Percentiles rank a stretch among this genome's conserved stretches.
Evolutionary conservation across 2,797 vertebrate species (phyloP).

Genomic region (Dryobates pubescens): DNA sequence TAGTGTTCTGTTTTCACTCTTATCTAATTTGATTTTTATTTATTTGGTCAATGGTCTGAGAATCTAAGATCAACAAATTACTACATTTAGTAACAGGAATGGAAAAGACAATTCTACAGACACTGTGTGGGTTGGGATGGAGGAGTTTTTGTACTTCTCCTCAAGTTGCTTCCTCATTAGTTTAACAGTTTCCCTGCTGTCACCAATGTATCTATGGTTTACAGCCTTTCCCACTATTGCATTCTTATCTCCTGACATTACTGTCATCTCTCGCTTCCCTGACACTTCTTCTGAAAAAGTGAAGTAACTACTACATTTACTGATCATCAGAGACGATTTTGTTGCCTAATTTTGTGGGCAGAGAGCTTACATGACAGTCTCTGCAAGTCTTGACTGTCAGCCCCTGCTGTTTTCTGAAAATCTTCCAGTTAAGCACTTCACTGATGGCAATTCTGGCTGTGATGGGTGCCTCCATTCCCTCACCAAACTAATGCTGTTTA

Average conservation of each 20-base stretch:
- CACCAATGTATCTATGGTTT: not conserved
- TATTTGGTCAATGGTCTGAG: not conserved
- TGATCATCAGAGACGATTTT: rapidly evolving
- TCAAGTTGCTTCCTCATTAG: constrained; percentile 35
- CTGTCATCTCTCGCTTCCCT: constrained; percentile 15
- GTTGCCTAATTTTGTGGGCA: constrained; percentile 18
- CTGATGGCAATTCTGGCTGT: not conserved
- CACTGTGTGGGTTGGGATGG: not conserved
- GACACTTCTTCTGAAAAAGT: not conserved
- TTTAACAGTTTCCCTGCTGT: not conserved
- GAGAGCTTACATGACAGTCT: not conserved
- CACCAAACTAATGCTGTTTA: not conserved
- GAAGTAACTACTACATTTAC: not conserved
- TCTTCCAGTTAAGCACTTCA: not conserved
- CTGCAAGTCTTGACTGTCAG: not conserved
- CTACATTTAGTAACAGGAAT: not conserved
- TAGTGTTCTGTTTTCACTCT: not conserved
- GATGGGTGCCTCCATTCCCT: not conserved
- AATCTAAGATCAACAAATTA: not conserved
- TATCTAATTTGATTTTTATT: not conserved
- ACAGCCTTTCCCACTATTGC: not conserved
- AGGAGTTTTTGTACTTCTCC: constrained; percentile 6
- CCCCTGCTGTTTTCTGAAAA: not conserved
- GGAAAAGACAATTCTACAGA: not conserved
- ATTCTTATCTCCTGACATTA: not conserved